phyloP scores from a whole-genome alignment of 2,797 vertebrate genomes.

The Fundulus diaphanus region DNA sequence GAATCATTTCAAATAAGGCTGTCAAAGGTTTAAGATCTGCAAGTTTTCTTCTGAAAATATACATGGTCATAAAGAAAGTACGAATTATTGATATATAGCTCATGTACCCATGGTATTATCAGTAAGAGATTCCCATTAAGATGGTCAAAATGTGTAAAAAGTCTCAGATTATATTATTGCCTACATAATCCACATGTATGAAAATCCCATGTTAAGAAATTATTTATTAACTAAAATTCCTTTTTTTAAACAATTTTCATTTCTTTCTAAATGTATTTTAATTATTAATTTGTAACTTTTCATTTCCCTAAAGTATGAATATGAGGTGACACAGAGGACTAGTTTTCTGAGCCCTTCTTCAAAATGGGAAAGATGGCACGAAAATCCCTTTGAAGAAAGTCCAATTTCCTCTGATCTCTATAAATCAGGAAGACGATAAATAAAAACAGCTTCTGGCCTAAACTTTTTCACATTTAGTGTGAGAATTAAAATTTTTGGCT shows the following conservation, averaged over 20 bases:
- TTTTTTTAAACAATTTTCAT: not conserved
- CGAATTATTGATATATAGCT: not conserved
- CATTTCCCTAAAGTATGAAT: no score
- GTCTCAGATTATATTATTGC: not conserved
- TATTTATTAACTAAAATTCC: not conserved
- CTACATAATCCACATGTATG: not conserved
- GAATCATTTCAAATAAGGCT: not conserved
- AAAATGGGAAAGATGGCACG: no score
- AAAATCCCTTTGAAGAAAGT: no score
- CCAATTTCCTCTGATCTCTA: no score
- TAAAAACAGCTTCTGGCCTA: no score
- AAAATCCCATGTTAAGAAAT: not conserved
- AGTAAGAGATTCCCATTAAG: not conserved
- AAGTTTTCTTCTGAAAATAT: not conserved
- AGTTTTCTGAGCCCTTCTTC: no score
- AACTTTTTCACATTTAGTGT: no score
- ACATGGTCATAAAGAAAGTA: not conserved
- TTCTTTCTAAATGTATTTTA: not conserved
- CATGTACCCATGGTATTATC: not conserved
- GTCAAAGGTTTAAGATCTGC: not conserved
- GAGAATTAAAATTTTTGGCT: no score
- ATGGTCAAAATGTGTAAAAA: not conserved
- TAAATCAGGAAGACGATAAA: no score
- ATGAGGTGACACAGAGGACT: no score
- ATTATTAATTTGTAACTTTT: not conserved